Evolutionary conservation across 2,888 invertebrate genomes (phyloP), one percentile per base, ranked within the genome.

Genomic region (Andricus curvator): DNA sequence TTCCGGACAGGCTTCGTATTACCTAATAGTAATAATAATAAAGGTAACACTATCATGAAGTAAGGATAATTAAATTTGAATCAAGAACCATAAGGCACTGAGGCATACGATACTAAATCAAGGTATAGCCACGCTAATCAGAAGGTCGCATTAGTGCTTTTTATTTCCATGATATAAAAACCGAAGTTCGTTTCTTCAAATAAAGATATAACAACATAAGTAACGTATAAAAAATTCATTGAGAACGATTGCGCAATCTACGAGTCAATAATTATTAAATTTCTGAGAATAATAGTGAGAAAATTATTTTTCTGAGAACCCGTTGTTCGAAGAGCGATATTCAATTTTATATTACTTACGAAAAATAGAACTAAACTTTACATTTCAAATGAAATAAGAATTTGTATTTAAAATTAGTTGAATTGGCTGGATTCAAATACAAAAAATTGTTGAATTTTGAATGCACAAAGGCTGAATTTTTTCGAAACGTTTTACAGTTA

Each of bases 51-150:
- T 29, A 51, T 20, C 48, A 70, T 29, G 20, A 51, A 70, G 70
- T 51, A 29, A 51, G 29, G 20, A 70, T 70, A 70, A 51, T 70
- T 70, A 51, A 29, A 25, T 51, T 29, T 48, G n/a, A 70, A 48
- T 29, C 22, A 25, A 70, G 48, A 44, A 70, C 48, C 68, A 17
- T 70, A n/a, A 51, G 20, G 29, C 11, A 70, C 29, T n/a, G 11
- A 51, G 70, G 15, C 51, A 83, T 80, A n/a, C 51, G 33, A 68
- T 44, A 76, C 33, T 70, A 48, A 66, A 81, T 44, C 65, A 77
- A 79, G 79, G 9, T 48, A 29, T 29, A n/a, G 1, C 3, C 56
- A 9, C n/a, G 56, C n/a, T 56, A 56, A 56, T 25, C 0, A 62
- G 25, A 62, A 62, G 25, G 25, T 17, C 62, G 25, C 15, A 29